phyloP scores from a whole-genome alignment of 2,888 invertebrate species.

The Barypeithes pellucidus region DNA sequence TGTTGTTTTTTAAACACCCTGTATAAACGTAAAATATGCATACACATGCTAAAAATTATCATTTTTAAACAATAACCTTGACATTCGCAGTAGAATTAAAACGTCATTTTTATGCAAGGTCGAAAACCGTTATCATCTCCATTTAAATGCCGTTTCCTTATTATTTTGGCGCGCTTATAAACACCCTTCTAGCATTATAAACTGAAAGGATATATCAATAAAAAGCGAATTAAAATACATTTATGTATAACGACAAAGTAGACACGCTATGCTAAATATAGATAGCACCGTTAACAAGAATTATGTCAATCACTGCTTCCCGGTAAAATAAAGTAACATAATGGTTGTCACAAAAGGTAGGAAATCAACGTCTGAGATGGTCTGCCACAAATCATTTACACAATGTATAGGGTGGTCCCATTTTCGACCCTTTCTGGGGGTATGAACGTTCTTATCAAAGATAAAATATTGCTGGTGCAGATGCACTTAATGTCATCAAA shows the following conservation, averaged over 20 bases:
- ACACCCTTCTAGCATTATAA: neutral
- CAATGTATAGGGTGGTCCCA: too few species aligned
- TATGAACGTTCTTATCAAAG: too few species aligned
- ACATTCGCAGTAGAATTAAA: slow-evolving; percentile 14
- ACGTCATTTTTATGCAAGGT: slow-evolving; percentile 1
- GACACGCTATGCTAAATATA: neutral
- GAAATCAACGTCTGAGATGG: too few species aligned
- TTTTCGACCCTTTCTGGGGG: too few species aligned
- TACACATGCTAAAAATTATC: neutral
- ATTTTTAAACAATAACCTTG: slow-evolving; percentile 3
- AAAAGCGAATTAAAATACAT: slow-evolving; percentile 13
- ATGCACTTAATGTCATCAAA: too few species aligned
- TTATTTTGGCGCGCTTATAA: slow-evolving; percentile 14
- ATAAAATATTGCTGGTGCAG: too few species aligned
- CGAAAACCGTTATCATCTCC: neutral
- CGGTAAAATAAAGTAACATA: too few species aligned
- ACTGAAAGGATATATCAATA: slow-evolving; percentile 12
- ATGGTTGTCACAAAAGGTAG: too few species aligned
- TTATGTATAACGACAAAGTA: neutral
- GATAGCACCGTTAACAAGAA: neutral
- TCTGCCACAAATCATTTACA: too few species aligned
- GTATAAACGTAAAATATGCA: neutral
- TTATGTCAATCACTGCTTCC: neutral
- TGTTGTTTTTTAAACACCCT: neutral
- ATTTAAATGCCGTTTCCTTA: slow-evolving; percentile 11